Evolutionary conservation across 2,797 vertebrate species (phyloP), one percentile per base, ranked within the genome.

Genomic region (Trematomus bernacchii): DNA sequence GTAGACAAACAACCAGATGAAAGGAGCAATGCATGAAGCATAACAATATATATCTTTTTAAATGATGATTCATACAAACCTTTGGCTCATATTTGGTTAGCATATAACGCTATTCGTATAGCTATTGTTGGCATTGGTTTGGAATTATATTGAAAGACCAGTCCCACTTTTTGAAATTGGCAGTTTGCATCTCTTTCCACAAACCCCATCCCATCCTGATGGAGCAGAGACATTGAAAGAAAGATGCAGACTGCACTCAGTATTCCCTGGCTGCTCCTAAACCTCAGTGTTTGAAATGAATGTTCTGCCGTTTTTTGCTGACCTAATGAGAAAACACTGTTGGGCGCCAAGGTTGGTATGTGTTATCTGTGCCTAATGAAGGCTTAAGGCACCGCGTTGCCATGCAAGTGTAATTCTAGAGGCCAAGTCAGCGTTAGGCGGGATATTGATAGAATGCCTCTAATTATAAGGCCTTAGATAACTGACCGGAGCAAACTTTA

Each of bases 321-420:
- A 55, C 70, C 82, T 88, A 92, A 88, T 89, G 86, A 90, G 88
- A 86, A 63, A 87, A 82, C 75, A 65, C 76, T 66, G 62, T 71
- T 21, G 44, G 66, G 77, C 75, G 81, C 83, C 75, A 77, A 78
- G 82, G 85, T 79, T 83, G 80, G 66, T 71, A 60, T 88, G 82
- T 85, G 77, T 90, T 90, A 84, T 90, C 80, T 80, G 73, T 81
- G 66, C 72, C 80, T 89, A 91, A 91, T 90, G 83, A 82, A 87
- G 85, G 85, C 78, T 88, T 82, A 73, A 76, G 65, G 85, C 77
- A 18, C 76, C 1, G 50, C 53, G 74, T 71, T 82, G 75, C 83
- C 67, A 52, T 85, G 77, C 84, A 79, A 67, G 80, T 61, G 59
- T 85, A 85, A 84, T 88, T 86, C 74, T 70, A 74, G 75, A 79